Evolutionary conservation across 2,888 invertebrate genomes (phyloP).

Genomic region (Lordiphosa fenestrarum): DNA sequence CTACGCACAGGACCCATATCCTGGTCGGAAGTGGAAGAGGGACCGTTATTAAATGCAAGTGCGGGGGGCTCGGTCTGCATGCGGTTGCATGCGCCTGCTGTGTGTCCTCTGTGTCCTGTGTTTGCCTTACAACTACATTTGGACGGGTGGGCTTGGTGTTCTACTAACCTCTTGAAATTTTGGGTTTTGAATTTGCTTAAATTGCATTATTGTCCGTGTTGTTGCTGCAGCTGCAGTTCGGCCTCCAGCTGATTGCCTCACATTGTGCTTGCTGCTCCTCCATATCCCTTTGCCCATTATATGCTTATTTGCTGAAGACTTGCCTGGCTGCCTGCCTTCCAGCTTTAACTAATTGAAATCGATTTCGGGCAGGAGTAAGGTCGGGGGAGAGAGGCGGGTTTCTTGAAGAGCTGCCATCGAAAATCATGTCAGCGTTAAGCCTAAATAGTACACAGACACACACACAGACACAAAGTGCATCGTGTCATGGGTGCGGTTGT

Average conservation of each 20-base stretch:
- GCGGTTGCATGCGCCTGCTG: constrained; percentile 27
- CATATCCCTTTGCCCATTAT: constrained; percentile 42
- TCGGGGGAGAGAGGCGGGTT: constrained; percentile 7
- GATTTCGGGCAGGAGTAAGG: constrained; percentile 44
- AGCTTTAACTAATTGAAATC: constrained; percentile 68
- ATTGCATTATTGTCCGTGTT: constrained; percentile 60
- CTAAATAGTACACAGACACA: constrained; percentile 32
- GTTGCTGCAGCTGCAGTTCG: constrained; percentile 16
- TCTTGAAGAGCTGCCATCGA: constrained; percentile 31
- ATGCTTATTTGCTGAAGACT: constrained; percentile 51
- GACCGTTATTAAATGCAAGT: constrained; percentile 64
- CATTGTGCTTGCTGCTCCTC: constrained; percentile 38
- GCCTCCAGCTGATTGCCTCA: constrained; percentile 33
- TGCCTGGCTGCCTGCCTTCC: constrained; percentile 25
- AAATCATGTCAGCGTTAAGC: constrained; percentile 47
- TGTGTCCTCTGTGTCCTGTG: constrained; percentile 21
- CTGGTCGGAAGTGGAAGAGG: constrained; percentile 7
- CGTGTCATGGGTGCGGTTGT: constrained; percentile 37
- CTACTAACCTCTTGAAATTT: constrained; percentile 64
- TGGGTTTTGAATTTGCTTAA: constrained; percentile 64
- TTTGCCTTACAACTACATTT: constrained; percentile 52
- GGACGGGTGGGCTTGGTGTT: constrained; percentile 47
- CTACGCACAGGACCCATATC: constrained; percentile 24
- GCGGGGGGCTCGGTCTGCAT: constrained; percentile 31
- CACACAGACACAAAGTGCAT: constrained; percentile 13